Evolutionary conservation across 2,888 invertebrate genomes (phyloP), one percentile per base, ranked within the genome.

Genomic region (Drosophila buzzatii): DNA sequence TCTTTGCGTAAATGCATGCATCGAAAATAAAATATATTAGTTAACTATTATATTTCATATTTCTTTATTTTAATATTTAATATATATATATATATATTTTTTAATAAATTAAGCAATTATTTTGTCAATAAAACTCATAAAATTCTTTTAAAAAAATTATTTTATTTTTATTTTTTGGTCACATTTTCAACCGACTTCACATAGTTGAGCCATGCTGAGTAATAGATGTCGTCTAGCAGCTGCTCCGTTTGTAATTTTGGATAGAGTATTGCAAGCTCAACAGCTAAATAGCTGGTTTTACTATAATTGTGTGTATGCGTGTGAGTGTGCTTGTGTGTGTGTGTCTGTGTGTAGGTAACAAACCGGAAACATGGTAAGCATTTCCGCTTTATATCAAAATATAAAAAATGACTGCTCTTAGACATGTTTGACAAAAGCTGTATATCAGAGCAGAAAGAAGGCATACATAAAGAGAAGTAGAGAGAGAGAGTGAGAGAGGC

Each of bases 371-470:
- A 79, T 85, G 82, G 80, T 84, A 82, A 81, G 80, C 83, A 87
- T 85, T 87, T 90, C 87, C 90, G 85, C 76, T 86, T 77, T 75
- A 79, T 84, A 89, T 90, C 76, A 82, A 82, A 85, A 86, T 79
- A 84, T 81, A 86, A 87, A 80, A 89, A 90, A 85, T 90, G 68
- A 76, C 82, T 76, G 83, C 88, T 90, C 83, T 89, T 89, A 87
- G 85, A 83, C 81, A 80, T 83, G 85, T 85, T 90, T 90, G 90
- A 90, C 90, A 90, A 90, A 88, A 89, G 90, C 79, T 86, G 73
- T 86, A 72, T 83, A 79, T 90, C 83, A 83, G 76, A 59, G 23
- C 65, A 51, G 71, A 69, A 68, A 70, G n/a, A 16, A 37, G 55
- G 62, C 18, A 31, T 12, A 31, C 20, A 20, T 35, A 18, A 37